Evolutionary conservation across 1,140 invertebrate species (phyloP), one percentile per base, ranked within the genome.

Genomic region (Psix sp.): DNA sequence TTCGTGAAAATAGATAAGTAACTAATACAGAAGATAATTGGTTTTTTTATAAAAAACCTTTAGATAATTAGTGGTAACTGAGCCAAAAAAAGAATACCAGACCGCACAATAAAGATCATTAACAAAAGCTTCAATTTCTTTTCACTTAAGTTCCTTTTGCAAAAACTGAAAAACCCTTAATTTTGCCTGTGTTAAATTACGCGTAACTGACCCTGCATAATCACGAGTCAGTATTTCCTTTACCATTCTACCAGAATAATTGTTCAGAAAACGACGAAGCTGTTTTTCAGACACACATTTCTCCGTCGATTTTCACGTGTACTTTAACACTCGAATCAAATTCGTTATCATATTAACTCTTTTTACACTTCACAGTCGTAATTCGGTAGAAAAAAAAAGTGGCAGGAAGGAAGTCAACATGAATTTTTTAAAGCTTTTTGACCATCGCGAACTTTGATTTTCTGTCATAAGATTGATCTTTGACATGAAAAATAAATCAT

Each of bases 191-290:
- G 43, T 46, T 46, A 31, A 46, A 46, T 46, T 46, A 46, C 43
- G 43, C 43, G 43, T 13, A 46, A 46, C 43, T 33, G 26, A 46
- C 24, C 11, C 43, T 17, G 24, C 24, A 46, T 46, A 24, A 46
- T 46, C 26, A 31, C 43, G 43, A 10, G 20, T 33, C 16, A 15
- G 1, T 31, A 5, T 14, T 46, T 33, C 26, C 13, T 42, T 42
- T 33, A 14, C 14, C 15, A 3, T 3, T n/a, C 43, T 10, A 6
- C 5, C 9, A 46, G 43, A 2, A n/a, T 16, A 16, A 46, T 29
- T 16, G 13, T 5, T 13, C 40, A 31, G 33, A 29, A 46, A 46
- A 33, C 26, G 24, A 10, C n/a, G 1, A 33, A 46, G 14, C 31
- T 31, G 21, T 33, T 35, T 35, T 35, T 11, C n/a, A 17, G 43